Conservation (phyloP, 2,113 vertebrate genomes). For the Machaerirhynchus nigripectus region DNA sequence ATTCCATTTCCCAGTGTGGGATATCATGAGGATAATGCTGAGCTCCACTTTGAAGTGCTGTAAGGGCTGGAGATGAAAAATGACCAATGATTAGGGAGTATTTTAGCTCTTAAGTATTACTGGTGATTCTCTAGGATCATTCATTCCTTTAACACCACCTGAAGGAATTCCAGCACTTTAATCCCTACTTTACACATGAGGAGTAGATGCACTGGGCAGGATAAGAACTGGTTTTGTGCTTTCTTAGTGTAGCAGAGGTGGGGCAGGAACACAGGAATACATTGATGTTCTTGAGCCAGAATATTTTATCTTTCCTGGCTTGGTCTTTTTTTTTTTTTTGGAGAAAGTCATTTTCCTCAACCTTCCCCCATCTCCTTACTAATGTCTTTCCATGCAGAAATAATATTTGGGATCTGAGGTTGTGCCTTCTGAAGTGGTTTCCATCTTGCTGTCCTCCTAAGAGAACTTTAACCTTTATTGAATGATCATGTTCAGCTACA, state of each 20-base stretch:
- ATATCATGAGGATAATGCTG: background rate
- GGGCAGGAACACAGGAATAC: background rate
- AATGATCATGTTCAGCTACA: slow-evolving; percentile 47
- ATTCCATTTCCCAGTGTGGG: background rate
- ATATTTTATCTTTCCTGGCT: background rate
- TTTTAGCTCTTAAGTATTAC: background rate
- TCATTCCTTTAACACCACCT: background rate
- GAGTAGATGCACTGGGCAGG: background rate
- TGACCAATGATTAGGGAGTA: background rate
- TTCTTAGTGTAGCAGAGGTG: background rate
- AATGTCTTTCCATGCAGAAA: background rate
- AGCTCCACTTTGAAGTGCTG: background rate
- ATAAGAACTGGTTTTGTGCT: background rate
- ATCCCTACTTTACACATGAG: background rate
- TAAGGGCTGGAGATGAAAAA: background rate
- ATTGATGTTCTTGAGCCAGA: background rate
- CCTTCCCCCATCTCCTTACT: background rate
- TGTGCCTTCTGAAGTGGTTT: slow-evolving; percentile 53
- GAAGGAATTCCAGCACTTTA: background rate
- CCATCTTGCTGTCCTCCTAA: slow-evolving; percentile 35
- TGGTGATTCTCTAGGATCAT: background rate
- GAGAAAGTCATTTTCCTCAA: background rate
- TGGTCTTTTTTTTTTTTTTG: background rate
- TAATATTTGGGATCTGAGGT: slow-evolving; percentile 17
- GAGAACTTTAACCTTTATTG: slow-evolving; percentile 10